Percentiles rank a stretch among this genome's conserved stretches.
Conservation (phyloP, 2,888 invertebrate genomes). For the Ectropis crepuscularia region DNA sequence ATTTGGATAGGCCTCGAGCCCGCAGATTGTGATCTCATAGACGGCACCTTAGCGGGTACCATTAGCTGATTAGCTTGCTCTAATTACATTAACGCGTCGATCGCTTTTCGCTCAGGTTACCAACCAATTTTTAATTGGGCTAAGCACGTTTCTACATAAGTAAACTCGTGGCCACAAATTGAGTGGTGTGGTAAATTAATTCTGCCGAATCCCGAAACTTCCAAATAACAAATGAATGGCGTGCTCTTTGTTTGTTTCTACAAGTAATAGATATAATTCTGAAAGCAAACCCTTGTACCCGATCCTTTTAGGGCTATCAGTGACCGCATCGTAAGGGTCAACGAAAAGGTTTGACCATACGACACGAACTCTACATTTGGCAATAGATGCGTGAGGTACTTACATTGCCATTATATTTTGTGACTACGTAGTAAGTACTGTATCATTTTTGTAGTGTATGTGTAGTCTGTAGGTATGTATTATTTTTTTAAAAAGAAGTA, state of each 20-base stretch:
- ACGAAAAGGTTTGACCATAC: slow-evolving; percentile 76
- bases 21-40: slow-evolving; percentile 64
- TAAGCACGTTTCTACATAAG: slow-evolving; percentile 19
- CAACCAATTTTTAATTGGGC: slow-evolving; percentile 34
- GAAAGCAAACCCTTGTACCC: slow-evolving; percentile 78
- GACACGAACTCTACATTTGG: slow-evolving; percentile 59
- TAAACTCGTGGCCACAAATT: background rate
- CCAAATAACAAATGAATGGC: slow-evolving; percentile 32
- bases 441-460: background rate
- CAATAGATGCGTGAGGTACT: slow-evolving; percentile 42
- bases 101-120: slow-evolving; percentile 43
- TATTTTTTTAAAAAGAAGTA: too few relatives aligned
- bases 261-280: slow-evolving; percentile 56
- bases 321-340: slow-evolving; percentile 77
- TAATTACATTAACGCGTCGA: slow-evolving; percentile 57
- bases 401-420: slow-evolving; percentile 1
- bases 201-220: slow-evolving; percentile 12
- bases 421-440: background rate
- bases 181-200: background rate
- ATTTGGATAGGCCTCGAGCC: slow-evolving; percentile 29
- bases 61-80: slow-evolving; percentile 73
- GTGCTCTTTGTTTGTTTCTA: slow-evolving; percentile 31
- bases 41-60: slow-evolving; percentile 60
- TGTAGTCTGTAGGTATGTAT: background rate
- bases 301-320: slow-evolving; percentile 71